A percentile compares a stretch with the other conserved stretches of the same genome.
These are phyloP conservation scores for Morinoia aosen DNA, from an alignment of 2,888 invertebrate species.

Conservation along the genomic window DNA sequence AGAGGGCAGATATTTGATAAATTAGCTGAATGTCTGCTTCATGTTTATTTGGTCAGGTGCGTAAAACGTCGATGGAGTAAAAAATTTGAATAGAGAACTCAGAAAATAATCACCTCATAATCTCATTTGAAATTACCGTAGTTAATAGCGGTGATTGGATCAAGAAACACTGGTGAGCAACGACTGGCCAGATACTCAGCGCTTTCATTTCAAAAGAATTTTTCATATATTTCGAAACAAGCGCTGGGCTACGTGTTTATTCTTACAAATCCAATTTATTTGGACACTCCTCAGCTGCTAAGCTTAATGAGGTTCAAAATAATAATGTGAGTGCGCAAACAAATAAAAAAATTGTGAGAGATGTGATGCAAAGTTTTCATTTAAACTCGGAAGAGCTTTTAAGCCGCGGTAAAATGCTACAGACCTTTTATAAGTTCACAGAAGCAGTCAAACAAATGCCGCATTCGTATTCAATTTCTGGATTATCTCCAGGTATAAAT, in stretches of 20 bases:
- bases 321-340: neutral
- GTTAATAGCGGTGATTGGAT: no score
- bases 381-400: constrained; percentile 2
- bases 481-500: neutral
- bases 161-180: no score
- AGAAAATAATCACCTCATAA: neutral
- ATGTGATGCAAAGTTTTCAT: neutral
- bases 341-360: neutral
- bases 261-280: neutral
- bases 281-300: neutral
- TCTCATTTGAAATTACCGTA: neutral
- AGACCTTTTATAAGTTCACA: neutral
- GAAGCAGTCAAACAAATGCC: neutral
- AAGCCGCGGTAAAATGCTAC: neutral
- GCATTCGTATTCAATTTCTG: neutral
- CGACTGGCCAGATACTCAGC: no score
- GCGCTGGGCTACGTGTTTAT: neutral
- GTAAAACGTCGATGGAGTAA: neutral
- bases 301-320: neutral
- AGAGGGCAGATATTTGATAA: neutral
- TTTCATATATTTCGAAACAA: neutral
- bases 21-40: no score
- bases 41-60: neutral
- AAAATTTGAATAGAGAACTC: neutral
- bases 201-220: neutral